Evolutionary conservation across 1,140 invertebrate species (phyloP).

Genomic region (Aphaenogaster floridana): DNA sequence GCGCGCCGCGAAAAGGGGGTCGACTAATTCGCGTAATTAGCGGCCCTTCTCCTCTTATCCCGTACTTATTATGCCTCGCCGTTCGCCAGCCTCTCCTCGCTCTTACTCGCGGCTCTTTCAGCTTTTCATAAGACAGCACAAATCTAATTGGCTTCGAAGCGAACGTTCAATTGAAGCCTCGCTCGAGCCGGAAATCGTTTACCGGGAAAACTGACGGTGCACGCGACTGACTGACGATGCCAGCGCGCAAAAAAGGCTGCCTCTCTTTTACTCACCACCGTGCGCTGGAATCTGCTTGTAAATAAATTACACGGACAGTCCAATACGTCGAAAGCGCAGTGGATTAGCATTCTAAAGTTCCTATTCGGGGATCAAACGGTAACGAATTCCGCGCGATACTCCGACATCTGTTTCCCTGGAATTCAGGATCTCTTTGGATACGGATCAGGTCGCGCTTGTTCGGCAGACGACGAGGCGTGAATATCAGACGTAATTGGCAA

Average conservation of each 20-base stretch:
- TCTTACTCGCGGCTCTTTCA: neutral
- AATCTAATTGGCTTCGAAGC: neutral
- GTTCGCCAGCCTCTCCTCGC: neutral
- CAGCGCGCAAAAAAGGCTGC: neutral
- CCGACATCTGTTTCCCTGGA: slow-evolving; percentile 35
- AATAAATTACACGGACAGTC: slow-evolving; percentile 39
- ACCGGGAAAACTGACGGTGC: neutral
- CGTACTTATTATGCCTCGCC: slow-evolving; percentile 28
- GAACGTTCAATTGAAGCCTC: neutral
- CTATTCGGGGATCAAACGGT: slow-evolving; percentile 32
- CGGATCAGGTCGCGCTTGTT: slow-evolving; percentile 48
- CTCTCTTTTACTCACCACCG: neutral
- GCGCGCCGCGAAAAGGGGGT: slow-evolving; percentile 4
- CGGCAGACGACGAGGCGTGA: slow-evolving; percentile 28
- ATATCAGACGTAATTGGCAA: slow-evolving; percentile 45
- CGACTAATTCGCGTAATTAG: neutral
- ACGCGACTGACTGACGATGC: neutral
- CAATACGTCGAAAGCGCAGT: neutral
- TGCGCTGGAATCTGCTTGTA: neutral
- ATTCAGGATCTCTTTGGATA: slow-evolving; percentile 54
- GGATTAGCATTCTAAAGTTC: slow-evolving; percentile 46
- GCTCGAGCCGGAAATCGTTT: slow-evolving; percentile 10
- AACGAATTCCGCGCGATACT: slow-evolving; percentile 50
- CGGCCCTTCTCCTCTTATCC: neutral
- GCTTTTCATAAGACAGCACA: neutral